Evolutionary conservation across 2,797 vertebrate genomes (phyloP), one percentile per base, ranked within the genome.

Genomic region (Molossus molossus): DNA sequence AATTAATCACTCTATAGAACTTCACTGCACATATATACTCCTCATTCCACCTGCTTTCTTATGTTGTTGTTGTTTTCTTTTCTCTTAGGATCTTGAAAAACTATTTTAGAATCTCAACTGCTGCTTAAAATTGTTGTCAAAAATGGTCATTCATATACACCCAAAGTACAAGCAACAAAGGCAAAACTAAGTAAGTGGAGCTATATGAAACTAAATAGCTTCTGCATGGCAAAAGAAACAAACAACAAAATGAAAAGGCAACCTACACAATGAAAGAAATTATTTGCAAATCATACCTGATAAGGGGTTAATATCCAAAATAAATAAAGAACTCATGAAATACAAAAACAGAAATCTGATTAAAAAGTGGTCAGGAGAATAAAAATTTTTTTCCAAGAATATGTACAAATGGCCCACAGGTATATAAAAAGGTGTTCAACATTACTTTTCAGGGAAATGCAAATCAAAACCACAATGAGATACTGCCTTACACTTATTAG

Each of bases 61-160:
- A 20, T 40, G 23, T n/a, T 69, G 29, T n/a, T 69, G 29, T 48
- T 69, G 15, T 53, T 77, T 69, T 89, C 14, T 60, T 57, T 73
- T 86, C 57, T 80, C 29, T 37, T 86, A 67, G 40, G 50, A n/a
- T 18, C 40, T 58, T 67, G 58, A 91, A 57, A 76, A 50, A 53
- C n/a, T 45, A 62, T 90, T 85, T 62, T 55, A 25, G 23, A 91
- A 86, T 94, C 40, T 64, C 75, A 91, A n/a, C 37, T 65, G 48
- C 55, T 48, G 0, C 18, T 91, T 57, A 73, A 65, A 94, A 53
- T 33, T 65, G 13, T 73, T 29, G 65, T 73, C 5, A 48, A 67
- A 9, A 81, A 81, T 64, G 73, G 17, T 91, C 29, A 23, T 27
- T 91, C 29, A 23, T 27, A 58, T 27, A 37, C 4, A 75, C 33